Percentiles rank a stretch among this genome's conserved stretches.
Conservation (phyloP, 2,888 invertebrate species). For the Platycheirus albimanus region DNA sequence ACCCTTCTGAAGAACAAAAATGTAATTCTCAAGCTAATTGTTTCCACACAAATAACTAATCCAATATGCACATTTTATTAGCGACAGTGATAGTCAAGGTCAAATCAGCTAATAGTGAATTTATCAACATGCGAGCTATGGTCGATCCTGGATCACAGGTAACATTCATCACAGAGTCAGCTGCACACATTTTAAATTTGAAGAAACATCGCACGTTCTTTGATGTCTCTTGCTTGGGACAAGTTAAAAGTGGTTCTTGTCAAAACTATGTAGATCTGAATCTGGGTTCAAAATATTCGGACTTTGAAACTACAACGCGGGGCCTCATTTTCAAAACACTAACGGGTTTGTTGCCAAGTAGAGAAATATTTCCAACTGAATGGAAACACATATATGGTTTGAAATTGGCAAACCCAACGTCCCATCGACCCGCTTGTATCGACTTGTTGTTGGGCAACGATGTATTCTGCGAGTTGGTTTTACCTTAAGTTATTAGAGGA, state of each 20-base stretch:
- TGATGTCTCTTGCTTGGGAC: not conserved
- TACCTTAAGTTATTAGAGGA: too few species aligned
- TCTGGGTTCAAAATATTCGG: not conserved
- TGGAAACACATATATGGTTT: constrained; percentile 27
- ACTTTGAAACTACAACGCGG: not conserved
- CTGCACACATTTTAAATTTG: not conserved
- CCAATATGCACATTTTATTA: not conserved
- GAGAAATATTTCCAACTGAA: not conserved
- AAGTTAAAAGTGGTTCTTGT: not conserved
- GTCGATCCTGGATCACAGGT: not conserved
- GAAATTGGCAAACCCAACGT: constrained; percentile 15
- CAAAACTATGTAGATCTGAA: not conserved
- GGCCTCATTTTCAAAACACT: not conserved
- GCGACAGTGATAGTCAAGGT: not conserved
- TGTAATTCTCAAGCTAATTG: not conserved
- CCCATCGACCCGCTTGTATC: not conserved
- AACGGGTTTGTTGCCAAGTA: not conserved
- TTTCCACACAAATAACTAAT: not conserved
- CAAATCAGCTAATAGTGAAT: not conserved
- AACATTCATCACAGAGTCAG: not conserved
- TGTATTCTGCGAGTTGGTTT: too few species aligned
- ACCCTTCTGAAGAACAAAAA: not conserved
- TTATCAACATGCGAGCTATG: not conserved
- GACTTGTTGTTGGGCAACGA: constrained; percentile 9
- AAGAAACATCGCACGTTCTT: not conserved